Base-by-base conservation (phyloP, 2,888 invertebrate species). In the Nineta flava region DNA sequence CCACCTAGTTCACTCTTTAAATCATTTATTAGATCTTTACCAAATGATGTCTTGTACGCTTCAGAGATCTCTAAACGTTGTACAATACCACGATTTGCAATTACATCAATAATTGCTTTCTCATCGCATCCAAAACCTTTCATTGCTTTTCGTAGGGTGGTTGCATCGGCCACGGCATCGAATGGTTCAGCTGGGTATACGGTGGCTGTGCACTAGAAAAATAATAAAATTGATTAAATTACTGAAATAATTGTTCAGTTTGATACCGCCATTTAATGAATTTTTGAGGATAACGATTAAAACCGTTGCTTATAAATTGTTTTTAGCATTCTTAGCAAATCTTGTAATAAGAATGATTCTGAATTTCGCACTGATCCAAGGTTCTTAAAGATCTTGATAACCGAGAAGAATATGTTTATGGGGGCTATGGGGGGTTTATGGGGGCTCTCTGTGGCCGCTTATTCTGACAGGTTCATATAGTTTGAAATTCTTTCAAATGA, bases 81-180 rank as follows among this genome's bases (percentile, higher is more conserved):
- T 3, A 83, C 83, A 63, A 92, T 91, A 53, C 88, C 88, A 54
- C 95, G 79, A 56, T 83, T 81, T 50, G 87, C 87, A 40, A 96
- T 74, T 7, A 95, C 81, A 61, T 90, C 87, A 60, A 92, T 91
- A 65, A 95, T 88, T 52, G 90, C 81, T 61, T 85, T 85, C 65
- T 94, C 93, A 62, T 94, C 88, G 31, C 92, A 91, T 50, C 93
- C 90, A 60, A 92, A 81, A 50, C 91, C 92, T 66, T 92, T 92
- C 91, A 93, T 91, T 16, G 92, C 91, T 65, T 87, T 88, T 57
- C 87, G 79, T 48, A 92, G 74, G 52, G 81, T 78, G 56, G 83
- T 82, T 3, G 91, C 90, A 72, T 92, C 91, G 46, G 81, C 81
- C 52, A 81, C 79, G 12, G 90, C 81, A 65, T 91, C 87, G 68